phyloP scores from a whole-genome alignment of 30 jellyfish, hydroid and myxozoan genomes.

The Aurelia aurita region DNA sequence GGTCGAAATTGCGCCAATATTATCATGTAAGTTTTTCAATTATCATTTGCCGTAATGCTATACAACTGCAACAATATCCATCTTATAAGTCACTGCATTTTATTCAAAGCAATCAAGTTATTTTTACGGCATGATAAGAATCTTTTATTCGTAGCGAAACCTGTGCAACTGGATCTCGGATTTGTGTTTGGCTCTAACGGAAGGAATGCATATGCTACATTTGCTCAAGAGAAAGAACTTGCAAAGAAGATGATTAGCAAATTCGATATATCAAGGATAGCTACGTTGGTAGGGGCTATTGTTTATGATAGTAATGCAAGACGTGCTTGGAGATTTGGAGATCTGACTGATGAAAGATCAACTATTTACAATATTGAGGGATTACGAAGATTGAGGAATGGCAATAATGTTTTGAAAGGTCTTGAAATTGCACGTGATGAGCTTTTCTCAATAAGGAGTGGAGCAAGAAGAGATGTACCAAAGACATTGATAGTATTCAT shows the following conservation, averaged over 20 bases:
- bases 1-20: too few species aligned
- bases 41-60: too few species aligned
- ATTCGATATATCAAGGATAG: conserved; percentile 27
- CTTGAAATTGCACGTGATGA: conserved; percentile 43
- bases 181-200: conserved; percentile 58
- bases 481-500: conserved; percentile 70
- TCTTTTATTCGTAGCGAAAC: conserved; percentile 38
- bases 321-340: conserved; percentile 42
- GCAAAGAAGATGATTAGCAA: conserved; percentile 18
- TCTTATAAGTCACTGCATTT: too few species aligned
- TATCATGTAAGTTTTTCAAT: too few species aligned
- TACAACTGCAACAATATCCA: too few species aligned
- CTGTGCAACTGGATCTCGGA: conserved; percentile 70
- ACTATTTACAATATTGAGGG: neutral
- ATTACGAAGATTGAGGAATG: neutral
- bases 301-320: conserved; percentile 23
- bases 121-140: neutral
- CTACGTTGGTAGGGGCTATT: conserved; percentile 53
- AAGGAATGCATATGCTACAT: conserved; percentile 10
- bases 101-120: too few species aligned
- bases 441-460: conserved; percentile 21
- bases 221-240: conserved; percentile 63
- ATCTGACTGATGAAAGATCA: neutral
- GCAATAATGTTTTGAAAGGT: conserved; percentile 49
- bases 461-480: conserved; percentile 41